Conservation (phyloP, 2,888 invertebrate species). For the Molorchus minor region DNA sequence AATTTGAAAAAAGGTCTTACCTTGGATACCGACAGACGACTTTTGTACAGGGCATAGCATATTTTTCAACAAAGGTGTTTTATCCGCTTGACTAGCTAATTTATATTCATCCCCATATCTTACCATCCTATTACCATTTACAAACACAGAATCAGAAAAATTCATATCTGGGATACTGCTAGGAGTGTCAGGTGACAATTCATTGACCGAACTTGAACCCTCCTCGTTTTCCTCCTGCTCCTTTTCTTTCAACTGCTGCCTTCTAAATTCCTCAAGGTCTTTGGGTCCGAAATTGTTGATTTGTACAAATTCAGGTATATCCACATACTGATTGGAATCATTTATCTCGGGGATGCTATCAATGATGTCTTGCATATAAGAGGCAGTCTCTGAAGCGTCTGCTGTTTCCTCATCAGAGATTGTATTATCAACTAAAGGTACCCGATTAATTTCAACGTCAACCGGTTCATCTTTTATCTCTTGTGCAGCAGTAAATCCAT, state of each 20-base stretch:
- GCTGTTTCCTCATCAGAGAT: constrained; percentile 24
- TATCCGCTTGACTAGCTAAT: no score
- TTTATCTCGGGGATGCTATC: constrained; percentile 22
- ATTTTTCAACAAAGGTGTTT: no score
- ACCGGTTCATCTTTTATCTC: constrained; percentile 31
- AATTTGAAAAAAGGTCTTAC: no score
- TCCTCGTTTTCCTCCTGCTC: background rate
- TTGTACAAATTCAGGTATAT: constrained; percentile 36
- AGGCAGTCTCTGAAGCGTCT: constrained; percentile 16
- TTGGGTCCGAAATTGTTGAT: constrained; percentile 31
- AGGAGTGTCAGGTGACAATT: no score
- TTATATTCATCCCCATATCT: no score
- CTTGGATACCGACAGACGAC: no score
- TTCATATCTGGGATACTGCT: no score
- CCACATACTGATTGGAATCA: constrained; percentile 28
- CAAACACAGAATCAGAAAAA: no score
- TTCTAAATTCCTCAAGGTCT: constrained; percentile 10
- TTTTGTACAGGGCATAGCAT: no score
- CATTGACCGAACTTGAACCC: background rate
- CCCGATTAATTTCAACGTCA: constrained; percentile 15
- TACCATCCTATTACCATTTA: no score
- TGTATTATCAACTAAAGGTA: background rate
- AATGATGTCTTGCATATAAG: constrained; percentile 21
- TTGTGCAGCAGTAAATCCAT: no score
- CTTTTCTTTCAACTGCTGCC: constrained; percentile 3